phyloP scores from a whole-genome alignment of 35 echinoderm and acorn worm species.

The Heliocidaris tuberculata region DNA sequence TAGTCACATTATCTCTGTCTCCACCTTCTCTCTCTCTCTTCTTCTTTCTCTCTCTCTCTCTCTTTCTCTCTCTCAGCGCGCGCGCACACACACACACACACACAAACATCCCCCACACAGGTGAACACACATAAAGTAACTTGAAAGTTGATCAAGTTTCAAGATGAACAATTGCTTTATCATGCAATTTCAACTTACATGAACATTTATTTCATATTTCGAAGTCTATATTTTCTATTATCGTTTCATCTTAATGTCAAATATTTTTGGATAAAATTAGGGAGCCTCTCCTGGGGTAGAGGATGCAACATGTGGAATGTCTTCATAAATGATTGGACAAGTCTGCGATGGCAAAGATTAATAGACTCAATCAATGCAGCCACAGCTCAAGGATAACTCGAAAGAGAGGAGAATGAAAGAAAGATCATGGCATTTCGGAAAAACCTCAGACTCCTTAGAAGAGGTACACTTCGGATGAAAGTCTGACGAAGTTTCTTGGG shows the following conservation, averaged over 20 bases:
- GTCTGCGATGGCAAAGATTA: constrained; percentile 23
- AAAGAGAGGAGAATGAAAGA: constrained; percentile 14
- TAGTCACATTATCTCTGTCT: too few relatives aligned
- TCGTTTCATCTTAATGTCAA: background rate
- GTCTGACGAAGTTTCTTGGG: background rate
- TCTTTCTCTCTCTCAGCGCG: too few relatives aligned
- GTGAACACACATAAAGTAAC: too few relatives aligned
- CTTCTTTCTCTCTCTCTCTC: too few relatives aligned
- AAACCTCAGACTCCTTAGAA: background rate
- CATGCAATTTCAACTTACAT: background rate
- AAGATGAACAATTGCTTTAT: background rate
- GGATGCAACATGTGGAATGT: constrained; percentile 32
- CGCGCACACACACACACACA: too few relatives aligned
- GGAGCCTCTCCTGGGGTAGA: background rate
- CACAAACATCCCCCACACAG: too few relatives aligned
- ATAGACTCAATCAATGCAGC: constrained; percentile 28
- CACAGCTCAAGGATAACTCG: constrained; percentile 22
- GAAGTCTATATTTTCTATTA: background rate
- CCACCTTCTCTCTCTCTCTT: too few relatives aligned
- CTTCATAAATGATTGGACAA: constrained; percentile 36
- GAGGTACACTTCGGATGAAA: background rate
- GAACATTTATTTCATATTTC: background rate
- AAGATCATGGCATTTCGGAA: constrained; percentile 9
- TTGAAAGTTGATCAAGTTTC: background rate
- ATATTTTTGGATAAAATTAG: background rate